Evolutionary conservation across 1,140 invertebrate genomes (phyloP), one percentile per base, ranked within the genome.

Genomic region (Nilaparvata lugens): DNA sequence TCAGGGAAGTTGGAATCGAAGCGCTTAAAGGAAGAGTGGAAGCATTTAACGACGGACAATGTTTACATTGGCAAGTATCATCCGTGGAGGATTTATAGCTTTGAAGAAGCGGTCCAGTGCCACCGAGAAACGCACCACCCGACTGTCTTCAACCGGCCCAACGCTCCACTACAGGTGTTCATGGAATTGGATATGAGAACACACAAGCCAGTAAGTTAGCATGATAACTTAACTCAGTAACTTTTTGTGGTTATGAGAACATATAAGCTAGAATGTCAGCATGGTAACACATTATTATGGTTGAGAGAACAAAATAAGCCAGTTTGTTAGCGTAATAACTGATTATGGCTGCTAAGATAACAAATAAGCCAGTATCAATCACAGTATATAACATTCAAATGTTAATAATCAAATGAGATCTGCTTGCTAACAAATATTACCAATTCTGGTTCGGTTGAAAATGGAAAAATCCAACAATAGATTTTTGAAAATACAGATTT

Each of bases 81-180:
- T 64, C 75, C 77, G 60, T 80, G 76, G 78, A 77, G 77, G 63
- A 71, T 81, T 0, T 88, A 86, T 73, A 72, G 79, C 2, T 80
- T 90, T 14, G 73, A 74, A 31, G 87, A 91, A 69, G 88, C 88
- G n/a, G 74, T 93, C 6, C 69, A 82, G 58, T 80, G 76, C 65
- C 84, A 89, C 68, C 78, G 84, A 52, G 87, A 93, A 74, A 83
- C 80, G 0, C 85, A 90, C 71, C 83, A 91, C 71, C 85, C 87
- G 0, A 82, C 83, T 35, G 83, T 91, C 73, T 85, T 82, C 60
- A 86, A 92, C 75, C 68, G 74, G 43, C 84, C 86, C 1, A 76
- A 84, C 72, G 80, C 86, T 11, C 67, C 79, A 18, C 65, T 93
- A 0, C 79, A 76, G 63, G 81, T 84, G 25, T 75, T 75, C 31